These are phyloP conservation scores for Cossypha caffra DNA, from an alignment of 2,797 vertebrate genomes.

Conservation along the genomic window DNA sequence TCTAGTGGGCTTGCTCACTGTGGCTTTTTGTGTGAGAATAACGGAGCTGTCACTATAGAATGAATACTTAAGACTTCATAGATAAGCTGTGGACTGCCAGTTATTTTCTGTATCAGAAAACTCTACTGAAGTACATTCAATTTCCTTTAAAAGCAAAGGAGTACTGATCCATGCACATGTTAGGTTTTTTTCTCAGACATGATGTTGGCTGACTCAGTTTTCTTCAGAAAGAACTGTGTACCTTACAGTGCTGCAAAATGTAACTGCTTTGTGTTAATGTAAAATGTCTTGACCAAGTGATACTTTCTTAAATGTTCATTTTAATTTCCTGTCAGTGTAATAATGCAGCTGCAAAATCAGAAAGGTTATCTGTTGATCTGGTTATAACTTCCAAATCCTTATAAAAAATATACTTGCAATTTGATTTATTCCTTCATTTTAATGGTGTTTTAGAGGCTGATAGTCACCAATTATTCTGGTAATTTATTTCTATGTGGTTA, in stretches of 20 bases:
- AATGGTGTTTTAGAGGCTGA: not conserved
- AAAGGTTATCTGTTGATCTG: not conserved
- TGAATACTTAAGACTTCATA: not conserved
- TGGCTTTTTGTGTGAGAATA: not conserved
- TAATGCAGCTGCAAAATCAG: not conserved
- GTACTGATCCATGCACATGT: not conserved
- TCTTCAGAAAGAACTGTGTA: not conserved
- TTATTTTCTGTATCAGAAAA: not conserved
- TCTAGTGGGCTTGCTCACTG: not conserved
- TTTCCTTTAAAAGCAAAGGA: not conserved
- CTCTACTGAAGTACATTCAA: not conserved
- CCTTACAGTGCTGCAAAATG: not conserved
- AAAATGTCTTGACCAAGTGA: not conserved
- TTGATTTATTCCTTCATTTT: not conserved
- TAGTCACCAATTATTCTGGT: not conserved
- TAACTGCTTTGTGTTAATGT: not conserved
- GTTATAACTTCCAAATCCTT: not conserved
- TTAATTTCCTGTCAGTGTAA: not conserved
- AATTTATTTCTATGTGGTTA: not conserved
- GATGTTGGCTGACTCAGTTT: not conserved
- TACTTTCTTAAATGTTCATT: not conserved
- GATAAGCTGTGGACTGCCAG: not conserved
- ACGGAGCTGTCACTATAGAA: not conserved
- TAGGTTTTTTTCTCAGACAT: not conserved
- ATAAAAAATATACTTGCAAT: not conserved